Percentiles rank a stretch among this genome's conserved stretches.
phyloP scores from a whole-genome alignment of 2,888 invertebrate genomes.

The Noctua janthina region DNA sequence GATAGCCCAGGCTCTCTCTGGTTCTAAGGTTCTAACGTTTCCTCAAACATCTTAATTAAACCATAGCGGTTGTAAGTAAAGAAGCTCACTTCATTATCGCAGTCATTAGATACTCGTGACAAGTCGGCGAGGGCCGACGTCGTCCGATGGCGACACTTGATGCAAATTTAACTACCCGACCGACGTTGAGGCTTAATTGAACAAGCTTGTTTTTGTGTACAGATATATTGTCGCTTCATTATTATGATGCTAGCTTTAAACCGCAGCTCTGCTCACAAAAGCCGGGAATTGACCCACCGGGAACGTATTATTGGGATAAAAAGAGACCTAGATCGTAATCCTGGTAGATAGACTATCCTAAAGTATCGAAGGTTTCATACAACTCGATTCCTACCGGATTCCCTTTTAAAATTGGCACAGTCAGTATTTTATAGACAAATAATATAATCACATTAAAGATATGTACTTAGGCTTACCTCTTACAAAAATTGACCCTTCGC shows the following conservation, averaged over 20 bases:
- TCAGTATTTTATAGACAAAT: too few species aligned
- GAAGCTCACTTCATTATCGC: slow-evolving; percentile 49
- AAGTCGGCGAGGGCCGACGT: slow-evolving; percentile 42
- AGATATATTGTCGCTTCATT: slow-evolving; percentile 43
- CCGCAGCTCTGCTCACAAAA: not conserved
- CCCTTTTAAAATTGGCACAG: too few species aligned
- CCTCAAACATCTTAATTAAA: slow-evolving; percentile 27
- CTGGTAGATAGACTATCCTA: not conserved
- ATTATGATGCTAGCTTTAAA: slow-evolving; percentile 4
- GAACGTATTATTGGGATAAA: not conserved
- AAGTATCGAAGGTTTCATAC: too few species aligned
- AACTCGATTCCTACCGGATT: too few species aligned
- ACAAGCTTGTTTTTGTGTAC: slow-evolving; percentile 57
- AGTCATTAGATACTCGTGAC: slow-evolving; percentile 50
- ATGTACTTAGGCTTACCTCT: too few species aligned
- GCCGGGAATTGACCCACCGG: not conserved
- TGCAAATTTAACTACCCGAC: slow-evolving; percentile 75
- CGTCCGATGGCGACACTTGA: slow-evolving; percentile 65
- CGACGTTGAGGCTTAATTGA: slow-evolving; percentile 67
- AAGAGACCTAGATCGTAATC: not conserved
- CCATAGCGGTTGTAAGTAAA: slow-evolving; percentile 23
- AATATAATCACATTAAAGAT: too few species aligned
- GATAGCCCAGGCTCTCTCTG: too few species aligned
- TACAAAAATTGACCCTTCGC: too few species aligned
- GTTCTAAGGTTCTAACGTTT: not conserved